Evolutionary conservation across 2,888 invertebrate species (phyloP).

Genomic region (Cerastis rubricosa): DNA sequence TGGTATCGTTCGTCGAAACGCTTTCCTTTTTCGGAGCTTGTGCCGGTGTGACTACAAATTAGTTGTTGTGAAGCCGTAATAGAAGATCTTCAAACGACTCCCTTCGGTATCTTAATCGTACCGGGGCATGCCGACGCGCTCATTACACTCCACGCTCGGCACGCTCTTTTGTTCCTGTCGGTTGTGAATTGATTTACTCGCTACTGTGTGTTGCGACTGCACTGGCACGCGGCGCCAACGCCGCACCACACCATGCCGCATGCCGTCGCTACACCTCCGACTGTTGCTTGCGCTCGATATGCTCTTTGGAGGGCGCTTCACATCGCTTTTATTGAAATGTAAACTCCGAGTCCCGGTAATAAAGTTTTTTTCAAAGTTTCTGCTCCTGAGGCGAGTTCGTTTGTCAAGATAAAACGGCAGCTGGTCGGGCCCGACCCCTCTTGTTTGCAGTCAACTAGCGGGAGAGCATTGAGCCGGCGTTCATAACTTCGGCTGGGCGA

Average conservation of each 20-base stretch:
- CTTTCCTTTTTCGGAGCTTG: conserved; percentile 79
- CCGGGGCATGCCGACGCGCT: conserved; percentile 72
- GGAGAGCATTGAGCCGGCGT: conserved; percentile 75
- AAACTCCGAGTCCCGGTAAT: conserved; percentile 71
- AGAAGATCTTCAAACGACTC: conserved; percentile 78
- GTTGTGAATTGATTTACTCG: conserved; percentile 85
- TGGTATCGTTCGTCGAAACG: conserved; percentile 72
- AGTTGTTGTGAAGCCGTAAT: conserved; percentile 75
- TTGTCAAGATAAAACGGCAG: conserved; percentile 84
- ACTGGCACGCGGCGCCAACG: conserved; percentile 51
- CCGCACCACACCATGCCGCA: conserved; percentile 41
- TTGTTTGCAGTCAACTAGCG: conserved; percentile 79
- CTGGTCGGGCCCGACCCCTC: conserved; percentile 79
- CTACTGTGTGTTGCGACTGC: conserved; percentile 81
- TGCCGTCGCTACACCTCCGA: conserved; percentile 58
- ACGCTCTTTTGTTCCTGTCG: conserved; percentile 80
- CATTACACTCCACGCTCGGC: conserved; percentile 74
- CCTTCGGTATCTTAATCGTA: conserved; percentile 81
- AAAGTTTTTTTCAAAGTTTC: conserved; percentile 75
- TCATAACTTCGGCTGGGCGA: conserved; percentile 73
- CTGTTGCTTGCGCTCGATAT: conserved; percentile 75
- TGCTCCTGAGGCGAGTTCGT: conserved; percentile 72
- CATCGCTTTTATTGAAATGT: conserved; percentile 79
- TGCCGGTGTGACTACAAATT: conserved; percentile 82
- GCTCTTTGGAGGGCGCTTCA: conserved; percentile 68